Evolutionary conservation across 2,113 vertebrate genomes (phyloP), one percentile per base, ranked within the genome.

Genomic region (Muscicapa adusta): DNA sequence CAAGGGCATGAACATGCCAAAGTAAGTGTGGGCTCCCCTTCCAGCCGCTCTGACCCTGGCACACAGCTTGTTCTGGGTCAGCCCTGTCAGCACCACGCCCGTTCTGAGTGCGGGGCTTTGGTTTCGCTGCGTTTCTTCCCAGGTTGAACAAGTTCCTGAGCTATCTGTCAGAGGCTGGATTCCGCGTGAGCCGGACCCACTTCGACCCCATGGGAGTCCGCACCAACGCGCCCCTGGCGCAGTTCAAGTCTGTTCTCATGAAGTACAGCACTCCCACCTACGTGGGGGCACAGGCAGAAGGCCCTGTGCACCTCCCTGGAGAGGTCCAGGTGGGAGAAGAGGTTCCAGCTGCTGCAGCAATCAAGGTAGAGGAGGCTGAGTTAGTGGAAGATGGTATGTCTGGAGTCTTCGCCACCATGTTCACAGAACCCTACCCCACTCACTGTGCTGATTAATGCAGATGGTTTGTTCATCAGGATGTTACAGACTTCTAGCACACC

Each of bases 1-100:
- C 95, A 98, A 99, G 67, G 99, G 99, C 72, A 99, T 99, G 98
- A 99, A 99, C 94, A 99, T 99, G 98, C 99, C 99, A 68, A 99
- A 99, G 99, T 99, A 97, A 83, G 85, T 48, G 50, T 42, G 68
- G 33, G 3, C 0, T 53, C 63, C 2, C 31, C 29, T 15, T 5
- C 53, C 53, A 24, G 63, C 73, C 5, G n/a, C 1, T 12, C 29
- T 54, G 38, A 12, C 18, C 2, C 42, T 18, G 48, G 9, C 45
- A 2, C 0, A 5, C 81, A 38, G 56, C 51, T 62, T 22, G n/a
- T 28, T 33, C 66, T 58, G 47, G 79, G 48, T 61, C 58, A 36
- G 16, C 51, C 65, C 63, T 19, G n/a, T 6, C 23, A 51, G 90
- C 45, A 40, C 48, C 28, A n/a, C 13, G 13, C 22, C 40, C 1